Conservation (phyloP, 2,888 invertebrate species). For the Mylabris sibirica region DNA sequence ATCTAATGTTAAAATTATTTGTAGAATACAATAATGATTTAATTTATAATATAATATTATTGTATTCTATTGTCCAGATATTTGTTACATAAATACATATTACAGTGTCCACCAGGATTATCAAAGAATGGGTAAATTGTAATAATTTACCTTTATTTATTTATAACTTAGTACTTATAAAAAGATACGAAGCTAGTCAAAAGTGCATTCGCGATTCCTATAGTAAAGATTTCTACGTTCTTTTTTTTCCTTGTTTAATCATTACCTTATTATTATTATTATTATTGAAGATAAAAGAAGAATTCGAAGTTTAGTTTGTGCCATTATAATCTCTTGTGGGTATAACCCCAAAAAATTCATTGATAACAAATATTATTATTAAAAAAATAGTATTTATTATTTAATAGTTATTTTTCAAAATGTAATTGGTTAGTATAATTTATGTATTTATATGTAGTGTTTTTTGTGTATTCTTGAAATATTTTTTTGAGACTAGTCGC, state of each 20-base stretch:
- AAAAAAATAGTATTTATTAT: slow-evolving; percentile 46
- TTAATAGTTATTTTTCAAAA: slow-evolving; percentile 44
- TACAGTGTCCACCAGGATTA: slow-evolving; percentile 41
- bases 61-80: slow-evolving; percentile 16
- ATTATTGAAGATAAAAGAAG: not conserved
- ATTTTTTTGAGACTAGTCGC: slow-evolving; percentile 54
- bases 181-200: slow-evolving; percentile 63
- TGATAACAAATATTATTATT: slow-evolving; percentile 42
- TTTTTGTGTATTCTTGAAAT: slow-evolving; percentile 55
- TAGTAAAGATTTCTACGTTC: slow-evolving; percentile 56
- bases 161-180: slow-evolving; percentile 57
- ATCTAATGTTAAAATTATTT: not conserved
- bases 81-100: slow-evolving; percentile 31
- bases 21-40: too few relatives aligned
- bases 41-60: not conserved
- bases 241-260: slow-evolving; percentile 48
- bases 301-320: slow-evolving; percentile 44
- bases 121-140: slow-evolving; percentile 40
- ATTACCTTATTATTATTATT: slow-evolving; percentile 40
- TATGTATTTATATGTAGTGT: slow-evolving; percentile 59
- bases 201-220: slow-evolving; percentile 61
- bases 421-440: slow-evolving; percentile 49
- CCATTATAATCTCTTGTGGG: slow-evolving; percentile 51
- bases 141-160: slow-evolving; percentile 48
- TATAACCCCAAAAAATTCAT: slow-evolving; percentile 48